These are phyloP conservation scores for Seladonia tumulorum DNA, from an alignment of 2,888 invertebrate species.

Conservation along the genomic window DNA sequence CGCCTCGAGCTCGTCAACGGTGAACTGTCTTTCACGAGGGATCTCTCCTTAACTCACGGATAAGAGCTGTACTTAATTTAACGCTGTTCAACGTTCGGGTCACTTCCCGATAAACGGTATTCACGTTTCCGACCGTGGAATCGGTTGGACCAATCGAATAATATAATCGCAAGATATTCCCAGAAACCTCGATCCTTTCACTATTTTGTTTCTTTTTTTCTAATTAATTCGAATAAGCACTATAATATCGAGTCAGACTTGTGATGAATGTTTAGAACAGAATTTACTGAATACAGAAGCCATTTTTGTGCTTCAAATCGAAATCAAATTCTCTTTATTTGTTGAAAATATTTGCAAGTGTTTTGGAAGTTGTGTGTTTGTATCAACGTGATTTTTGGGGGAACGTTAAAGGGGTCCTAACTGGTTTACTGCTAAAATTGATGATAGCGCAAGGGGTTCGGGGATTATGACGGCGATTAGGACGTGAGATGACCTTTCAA, in stretches of 20 bases:
- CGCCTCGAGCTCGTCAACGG: constrained; percentile 30
- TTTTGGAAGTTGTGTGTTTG: not conserved
- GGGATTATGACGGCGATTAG: not conserved
- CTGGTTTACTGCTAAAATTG: not conserved
- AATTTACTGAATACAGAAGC: no score
- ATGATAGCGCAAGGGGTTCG: not conserved
- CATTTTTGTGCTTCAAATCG: no score
- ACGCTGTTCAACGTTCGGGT: not conserved
- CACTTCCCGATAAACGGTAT: constrained; percentile 3
- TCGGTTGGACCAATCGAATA: not conserved
- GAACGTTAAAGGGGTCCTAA: not conserved
- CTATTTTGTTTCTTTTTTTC: no score
- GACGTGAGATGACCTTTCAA: not conserved
- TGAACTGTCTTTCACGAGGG: constrained; percentile 33
- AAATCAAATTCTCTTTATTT: no score
- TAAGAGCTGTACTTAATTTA: constrained; percentile 35
- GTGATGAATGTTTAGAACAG: no score
- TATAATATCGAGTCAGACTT: no score
- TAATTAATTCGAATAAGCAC: no score
- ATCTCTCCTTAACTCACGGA: constrained; percentile 12
- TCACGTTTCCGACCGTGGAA: not conserved
- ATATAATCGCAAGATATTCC: not conserved
- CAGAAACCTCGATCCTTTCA: no score
- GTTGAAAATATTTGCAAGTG: not conserved
- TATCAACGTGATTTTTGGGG: not conserved